A percentile compares a stretch with the other conserved stretches of the same genome.
Conservation (phyloP, 2,888 invertebrate species). For the Tineola bisselliella region DNA sequence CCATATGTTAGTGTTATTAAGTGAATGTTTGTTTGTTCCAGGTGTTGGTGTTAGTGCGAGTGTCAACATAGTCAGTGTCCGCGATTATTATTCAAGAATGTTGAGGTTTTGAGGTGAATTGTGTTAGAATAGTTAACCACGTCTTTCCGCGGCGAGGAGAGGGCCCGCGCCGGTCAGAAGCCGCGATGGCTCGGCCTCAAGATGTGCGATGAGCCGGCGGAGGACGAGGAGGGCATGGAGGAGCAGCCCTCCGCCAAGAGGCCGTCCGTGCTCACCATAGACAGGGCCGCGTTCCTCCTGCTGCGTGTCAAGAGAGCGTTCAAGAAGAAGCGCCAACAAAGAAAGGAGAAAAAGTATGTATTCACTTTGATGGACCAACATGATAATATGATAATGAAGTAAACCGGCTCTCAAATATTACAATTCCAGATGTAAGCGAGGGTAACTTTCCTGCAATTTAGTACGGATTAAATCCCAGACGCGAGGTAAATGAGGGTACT, state of each 20-base stretch:
- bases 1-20: too few relatives aligned
- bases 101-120: background rate
- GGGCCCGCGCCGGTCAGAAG: constrained; percentile 51
- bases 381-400: background rate
- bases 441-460: constrained; percentile 1
- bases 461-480: constrained; percentile 17
- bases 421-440: background rate
- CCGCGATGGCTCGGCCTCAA: constrained; percentile 65
- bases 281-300: constrained; percentile 88
- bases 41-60: too few relatives aligned
- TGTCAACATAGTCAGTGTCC: too few relatives aligned
- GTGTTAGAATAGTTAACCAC: constrained; percentile 14
- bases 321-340: constrained; percentile 87
- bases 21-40: background rate
- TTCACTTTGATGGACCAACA: background rate
- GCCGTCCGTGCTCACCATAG: constrained; percentile 81
- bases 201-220: constrained; percentile 60
- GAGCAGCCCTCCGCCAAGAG: constrained; percentile 58
- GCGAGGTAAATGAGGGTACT: constrained; percentile 30
- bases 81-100: too few relatives aligned
- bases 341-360: constrained; percentile 87
- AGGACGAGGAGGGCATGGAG: constrained; percentile 45
- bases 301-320: constrained; percentile 89
- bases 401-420: background rate
- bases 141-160: constrained; percentile 26